phyloP scores from a whole-genome alignment of 2,797 vertebrate genomes.

The Siniperca obscura region DNA sequence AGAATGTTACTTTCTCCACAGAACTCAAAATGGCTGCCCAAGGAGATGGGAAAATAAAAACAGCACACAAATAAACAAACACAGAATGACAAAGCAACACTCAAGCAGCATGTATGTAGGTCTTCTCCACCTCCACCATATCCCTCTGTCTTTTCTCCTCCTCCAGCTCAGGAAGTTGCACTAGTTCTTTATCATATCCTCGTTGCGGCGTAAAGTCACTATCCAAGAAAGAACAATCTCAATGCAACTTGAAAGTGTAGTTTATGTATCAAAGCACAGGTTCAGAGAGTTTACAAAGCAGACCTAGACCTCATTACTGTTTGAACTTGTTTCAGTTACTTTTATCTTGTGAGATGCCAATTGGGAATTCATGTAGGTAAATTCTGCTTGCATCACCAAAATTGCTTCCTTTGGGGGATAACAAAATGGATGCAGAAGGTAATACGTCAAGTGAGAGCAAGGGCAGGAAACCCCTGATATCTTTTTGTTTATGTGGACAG shows the following conservation, averaged over 20 bases:
- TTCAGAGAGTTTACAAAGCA: conserved; percentile 48
- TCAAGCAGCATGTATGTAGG: conserved; percentile 84
- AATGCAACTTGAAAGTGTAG: conserved; percentile 52
- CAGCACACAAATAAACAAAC: conserved; percentile 57
- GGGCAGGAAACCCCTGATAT: conserved; percentile 33
- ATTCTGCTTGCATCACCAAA: conserved; percentile 23
- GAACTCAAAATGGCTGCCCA: conserved; percentile 68
- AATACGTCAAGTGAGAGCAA: conserved; percentile 7
- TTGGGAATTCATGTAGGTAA: conserved; percentile 13
- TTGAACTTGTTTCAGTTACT: conserved; percentile 32
- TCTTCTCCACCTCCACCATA: conserved; percentile 52
- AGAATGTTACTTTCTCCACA: conserved; percentile 57
- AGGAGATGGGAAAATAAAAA: conserved; percentile 49
- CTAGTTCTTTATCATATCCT: conserved; percentile 25
- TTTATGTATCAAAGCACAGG: conserved; percentile 55
- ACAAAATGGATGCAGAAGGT: conserved; percentile 21
- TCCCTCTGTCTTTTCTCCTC: conserved; percentile 45
- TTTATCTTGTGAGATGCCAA: conserved; percentile 4
- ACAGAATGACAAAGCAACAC: conserved; percentile 76
- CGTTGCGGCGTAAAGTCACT: conserved; percentile 10
- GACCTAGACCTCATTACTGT: conserved; percentile 42
- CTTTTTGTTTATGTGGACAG: background rate
- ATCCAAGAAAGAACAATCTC: conserved; percentile 42
- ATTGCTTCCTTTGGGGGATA: conserved; percentile 2
- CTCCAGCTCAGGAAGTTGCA: conserved; percentile 46